A percentile compares a stretch with the other conserved stretches of the same genome.
These are phyloP conservation scores for Xiphorhynchus elegans DNA, from an alignment of 2,113 vertebrate genomes.

Conservation along the genomic window DNA sequence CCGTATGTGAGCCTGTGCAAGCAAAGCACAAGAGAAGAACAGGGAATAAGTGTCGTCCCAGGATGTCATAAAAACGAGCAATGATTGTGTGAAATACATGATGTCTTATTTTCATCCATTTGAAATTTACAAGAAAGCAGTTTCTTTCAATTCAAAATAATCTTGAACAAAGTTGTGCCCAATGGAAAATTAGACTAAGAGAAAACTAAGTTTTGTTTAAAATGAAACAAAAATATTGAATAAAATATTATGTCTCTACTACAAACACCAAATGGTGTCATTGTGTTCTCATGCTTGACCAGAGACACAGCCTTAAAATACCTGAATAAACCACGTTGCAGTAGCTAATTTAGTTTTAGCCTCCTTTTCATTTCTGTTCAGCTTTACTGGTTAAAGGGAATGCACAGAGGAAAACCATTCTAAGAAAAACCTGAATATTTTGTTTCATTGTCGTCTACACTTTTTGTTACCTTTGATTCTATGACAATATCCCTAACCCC, in stretches of 20 bases:
- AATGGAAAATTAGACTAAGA: background rate
- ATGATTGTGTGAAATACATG: background rate
- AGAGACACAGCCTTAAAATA: background rate
- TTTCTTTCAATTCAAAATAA: background rate
- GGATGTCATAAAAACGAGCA: background rate
- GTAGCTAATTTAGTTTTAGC: background rate
- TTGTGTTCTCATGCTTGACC: background rate
- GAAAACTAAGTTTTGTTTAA: background rate
- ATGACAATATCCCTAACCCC: background rate
- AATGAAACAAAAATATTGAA: background rate
- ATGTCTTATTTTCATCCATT: background rate
- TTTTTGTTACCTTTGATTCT: constrained; percentile 23
- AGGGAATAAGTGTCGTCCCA: background rate
- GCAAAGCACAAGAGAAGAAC: background rate
- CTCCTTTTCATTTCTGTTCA: background rate
- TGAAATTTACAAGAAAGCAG: background rate
- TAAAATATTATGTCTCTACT: background rate
- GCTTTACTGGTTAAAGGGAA: background rate
- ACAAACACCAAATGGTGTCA: background rate
- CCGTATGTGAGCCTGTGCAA: fast-evolving
- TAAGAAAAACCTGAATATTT: background rate
- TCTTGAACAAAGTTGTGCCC: background rate
- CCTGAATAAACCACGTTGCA: background rate
- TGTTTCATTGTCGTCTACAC: background rate
- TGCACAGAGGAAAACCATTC: background rate